Evolutionary conservation across 37 sponge, comb jelly and placozoan genomes (phyloP), one percentile per base, ranked within the genome.

Genomic region (Haliclona indistincta): DNA sequence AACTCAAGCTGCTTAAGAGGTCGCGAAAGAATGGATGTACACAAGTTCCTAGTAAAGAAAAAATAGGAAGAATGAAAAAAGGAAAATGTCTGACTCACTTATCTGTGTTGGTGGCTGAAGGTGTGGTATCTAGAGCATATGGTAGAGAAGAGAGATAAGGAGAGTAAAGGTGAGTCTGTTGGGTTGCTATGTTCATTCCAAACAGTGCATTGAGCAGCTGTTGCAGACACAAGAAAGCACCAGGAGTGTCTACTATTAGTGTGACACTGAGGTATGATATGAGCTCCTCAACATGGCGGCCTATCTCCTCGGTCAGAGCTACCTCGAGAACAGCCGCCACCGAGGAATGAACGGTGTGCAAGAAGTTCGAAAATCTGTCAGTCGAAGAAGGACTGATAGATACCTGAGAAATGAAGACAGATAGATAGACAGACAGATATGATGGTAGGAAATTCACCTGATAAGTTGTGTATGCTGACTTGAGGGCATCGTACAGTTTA

Each of bases 181-280:
- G 91, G 28, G 81, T 81, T 0, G 86, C 86, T 40, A 77, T 58
- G 40, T 90, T 90, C 74, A 90, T 68, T 1, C 91, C 91, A 84
- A 90, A 90, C 43, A 90, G 68, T n/a, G 91, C 81, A 84, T 90
- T 90, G 22, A 89, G 54, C 34, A 89, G 47, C 82, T 90, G 91
- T 58, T 90, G 91, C 22, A 84, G 75, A 54, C 91, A 90, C 43
- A 90, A 78, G 22, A 90, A 62, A n/a, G 78, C 75, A 6, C 86
- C 86, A 17, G 83, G 74, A 0, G 86, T 68, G 23, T 90, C 91
- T 11, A 90, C 83, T 30, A 64, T 76, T 10, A 85, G 39, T 19
- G 82, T 85, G 55, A 54, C 56, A 0, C 20, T 13, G 6, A 85
- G 2, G 42, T 85, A 85, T 2, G 36, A 32, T 53, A 84, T 56